phyloP scores from a whole-genome alignment of 1,140 invertebrate species.

The Leptinotarsa defecta region DNA sequence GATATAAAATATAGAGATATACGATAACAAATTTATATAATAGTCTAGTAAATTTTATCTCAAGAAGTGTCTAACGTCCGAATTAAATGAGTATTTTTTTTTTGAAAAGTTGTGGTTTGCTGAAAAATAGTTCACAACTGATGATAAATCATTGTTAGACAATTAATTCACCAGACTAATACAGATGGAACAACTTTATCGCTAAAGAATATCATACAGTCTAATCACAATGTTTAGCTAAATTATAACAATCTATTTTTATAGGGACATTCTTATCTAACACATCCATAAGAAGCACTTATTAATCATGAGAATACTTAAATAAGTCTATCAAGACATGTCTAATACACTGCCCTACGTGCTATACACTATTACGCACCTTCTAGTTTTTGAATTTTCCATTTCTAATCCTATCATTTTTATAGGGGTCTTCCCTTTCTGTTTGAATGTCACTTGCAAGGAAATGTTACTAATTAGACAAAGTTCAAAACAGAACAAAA shows the following conservation, averaged over 20 bases:
- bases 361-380: constrained; percentile 21
- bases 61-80: not conserved
- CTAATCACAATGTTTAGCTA: constrained; percentile 56
- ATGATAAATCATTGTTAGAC: not conserved
- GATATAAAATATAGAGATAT: constrained; percentile 45
- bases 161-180: constrained; percentile 28
- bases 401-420: constrained; percentile 10
- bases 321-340: constrained; percentile 44
- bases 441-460: too few relatives aligned
- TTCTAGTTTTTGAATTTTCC: constrained; percentile 2
- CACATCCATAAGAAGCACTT: constrained; percentile 59
- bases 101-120: not conserved
- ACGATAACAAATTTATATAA: constrained; percentile 43
- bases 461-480: too few relatives aligned
- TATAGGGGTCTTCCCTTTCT: not conserved
- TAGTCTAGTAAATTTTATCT: constrained; percentile 29
- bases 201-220: constrained; percentile 52
- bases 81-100: not conserved
- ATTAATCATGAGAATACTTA: constrained; percentile 58
- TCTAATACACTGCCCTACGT: constrained; percentile 42
- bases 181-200: constrained; percentile 50
- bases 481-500: too few relatives aligned
- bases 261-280: constrained; percentile 56
- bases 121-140: not conserved
- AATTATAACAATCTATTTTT: constrained; percentile 55